phyloP scores from a whole-genome alignment of 2,888 invertebrate genomes.

The Lasioglossum malachurum region DNA sequence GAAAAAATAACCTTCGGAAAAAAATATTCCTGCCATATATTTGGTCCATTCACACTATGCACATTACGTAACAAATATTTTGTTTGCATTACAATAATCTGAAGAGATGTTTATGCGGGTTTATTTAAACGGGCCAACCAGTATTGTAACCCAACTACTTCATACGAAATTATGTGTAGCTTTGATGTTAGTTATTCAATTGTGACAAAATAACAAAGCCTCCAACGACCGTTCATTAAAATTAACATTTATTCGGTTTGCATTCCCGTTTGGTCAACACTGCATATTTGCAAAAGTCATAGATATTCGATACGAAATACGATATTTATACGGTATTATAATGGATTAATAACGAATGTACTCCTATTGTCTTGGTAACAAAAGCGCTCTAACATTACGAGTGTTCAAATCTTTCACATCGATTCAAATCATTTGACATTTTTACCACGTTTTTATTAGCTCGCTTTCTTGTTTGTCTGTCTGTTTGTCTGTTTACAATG shows the following conservation, averaged over 20 bases:
- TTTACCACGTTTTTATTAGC: no score
- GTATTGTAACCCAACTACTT: neutral
- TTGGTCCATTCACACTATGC: no score
- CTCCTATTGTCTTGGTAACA: neutral
- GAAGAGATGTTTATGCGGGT: no score
- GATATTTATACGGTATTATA: neutral
- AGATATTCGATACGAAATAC: neutral
- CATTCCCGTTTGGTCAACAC: neutral
- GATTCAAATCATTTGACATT: neutral
- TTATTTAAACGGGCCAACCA: no score
- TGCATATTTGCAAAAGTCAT: neutral
- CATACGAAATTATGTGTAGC: neutral
- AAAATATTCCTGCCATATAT: no score
- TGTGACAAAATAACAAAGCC: neutral
- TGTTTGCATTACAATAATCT: no score
- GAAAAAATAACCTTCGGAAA: no score
- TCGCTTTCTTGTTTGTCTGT: no score
- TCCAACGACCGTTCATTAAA: neutral
- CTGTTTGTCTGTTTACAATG: no score
- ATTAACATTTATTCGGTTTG: neutral
- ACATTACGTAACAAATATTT: no score
- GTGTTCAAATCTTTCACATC: no score
- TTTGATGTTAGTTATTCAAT: neutral
- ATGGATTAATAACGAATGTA: neutral
- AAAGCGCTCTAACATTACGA: neutral